Conservation (phyloP, 2,888 invertebrate species). For the Drosophila suboccidentalis region DNA sequence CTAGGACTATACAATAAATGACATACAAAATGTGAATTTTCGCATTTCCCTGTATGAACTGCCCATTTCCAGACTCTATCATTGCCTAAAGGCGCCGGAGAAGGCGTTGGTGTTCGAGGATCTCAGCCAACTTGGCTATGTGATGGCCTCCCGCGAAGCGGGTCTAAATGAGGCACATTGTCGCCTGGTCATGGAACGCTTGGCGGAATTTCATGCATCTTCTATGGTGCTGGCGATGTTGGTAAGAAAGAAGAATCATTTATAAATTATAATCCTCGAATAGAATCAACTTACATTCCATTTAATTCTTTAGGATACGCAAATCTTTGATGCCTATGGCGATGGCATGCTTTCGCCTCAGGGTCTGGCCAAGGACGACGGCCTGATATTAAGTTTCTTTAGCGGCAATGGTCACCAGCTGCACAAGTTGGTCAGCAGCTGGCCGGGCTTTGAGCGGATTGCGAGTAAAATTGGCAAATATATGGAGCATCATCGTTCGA, state of each 20-base stretch:
- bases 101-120: slow-evolving; percentile 82
- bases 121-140: slow-evolving; percentile 85
- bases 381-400: slow-evolving; percentile 65
- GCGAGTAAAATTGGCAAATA: slow-evolving; percentile 79
- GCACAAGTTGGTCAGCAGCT: slow-evolving; percentile 82
- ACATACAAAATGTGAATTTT: too few relatives aligned
- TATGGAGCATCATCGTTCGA: slow-evolving; percentile 51
- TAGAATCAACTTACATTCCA: neutral
- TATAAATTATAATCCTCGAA: neutral
- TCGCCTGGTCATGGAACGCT: slow-evolving; percentile 86
- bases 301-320: slow-evolving; percentile 56
- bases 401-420: slow-evolving; percentile 62
- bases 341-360: slow-evolving; percentile 69
- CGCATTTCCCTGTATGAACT: neutral
- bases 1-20: too few relatives aligned
- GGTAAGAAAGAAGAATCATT: slow-evolving; percentile 79
- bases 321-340: slow-evolving; percentile 59
- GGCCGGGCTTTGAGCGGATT: slow-evolving; percentile 85
- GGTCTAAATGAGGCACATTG: slow-evolving; percentile 87
- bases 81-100: slow-evolving; percentile 69
- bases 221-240: slow-evolving; percentile 86
- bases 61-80: slow-evolving; percentile 71
- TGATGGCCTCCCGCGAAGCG: slow-evolving; percentile 86
- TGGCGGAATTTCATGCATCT: slow-evolving; percentile 87
- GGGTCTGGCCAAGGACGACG: slow-evolving; percentile 60